These are phyloP conservation scores for Leucoma salicis DNA, from an alignment of 2,888 invertebrate species.

Conservation along the genomic window DNA sequence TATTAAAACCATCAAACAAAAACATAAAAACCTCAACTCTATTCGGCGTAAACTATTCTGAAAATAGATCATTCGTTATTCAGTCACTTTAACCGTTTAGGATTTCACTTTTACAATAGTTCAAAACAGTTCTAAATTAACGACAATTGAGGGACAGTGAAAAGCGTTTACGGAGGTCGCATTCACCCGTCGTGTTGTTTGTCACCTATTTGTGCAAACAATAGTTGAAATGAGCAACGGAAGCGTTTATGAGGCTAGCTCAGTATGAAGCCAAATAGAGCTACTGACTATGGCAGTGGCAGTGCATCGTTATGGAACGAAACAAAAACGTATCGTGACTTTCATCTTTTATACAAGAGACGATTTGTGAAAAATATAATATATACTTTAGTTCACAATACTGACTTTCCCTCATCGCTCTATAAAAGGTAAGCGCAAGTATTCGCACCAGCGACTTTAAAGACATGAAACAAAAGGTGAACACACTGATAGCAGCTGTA, in stretches of 20 bases:
- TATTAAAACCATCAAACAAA: too few relatives aligned
- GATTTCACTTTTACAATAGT: slow-evolving; percentile 63
- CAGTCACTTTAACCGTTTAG: slow-evolving; percentile 38
- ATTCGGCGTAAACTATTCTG: slow-evolving; percentile 20
- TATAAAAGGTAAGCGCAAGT: slow-evolving; percentile 2
- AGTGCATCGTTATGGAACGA: slow-evolving; percentile 18
- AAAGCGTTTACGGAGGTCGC: slow-evolving; percentile 49
- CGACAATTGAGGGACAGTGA: slow-evolving; percentile 51
- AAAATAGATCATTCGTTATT: slow-evolving; percentile 39
- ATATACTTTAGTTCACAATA: slow-evolving; percentile 9
- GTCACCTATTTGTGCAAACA: slow-evolving; percentile 61
- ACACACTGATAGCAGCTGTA: not conserved
- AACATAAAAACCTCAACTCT: too few relatives aligned
- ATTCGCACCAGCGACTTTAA: not conserved
- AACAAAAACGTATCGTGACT: slow-evolving; percentile 22
- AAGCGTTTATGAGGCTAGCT: slow-evolving; percentile 39
- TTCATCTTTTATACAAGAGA: slow-evolving; percentile 24
- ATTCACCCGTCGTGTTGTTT: slow-evolving; percentile 42
- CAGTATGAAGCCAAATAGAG: slow-evolving; percentile 30
- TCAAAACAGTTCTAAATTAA: slow-evolving; percentile 52
- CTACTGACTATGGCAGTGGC: slow-evolving; percentile 19
- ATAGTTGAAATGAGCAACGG: slow-evolving; percentile 45
- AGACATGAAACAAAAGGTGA: slow-evolving; percentile 1
- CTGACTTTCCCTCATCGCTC: slow-evolving; percentile 4
- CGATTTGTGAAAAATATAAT: slow-evolving; percentile 8